These are phyloP conservation scores for Mesembrinibis cayennensis DNA, from an alignment of 2,113 vertebrate genomes.

Conservation along the genomic window DNA sequence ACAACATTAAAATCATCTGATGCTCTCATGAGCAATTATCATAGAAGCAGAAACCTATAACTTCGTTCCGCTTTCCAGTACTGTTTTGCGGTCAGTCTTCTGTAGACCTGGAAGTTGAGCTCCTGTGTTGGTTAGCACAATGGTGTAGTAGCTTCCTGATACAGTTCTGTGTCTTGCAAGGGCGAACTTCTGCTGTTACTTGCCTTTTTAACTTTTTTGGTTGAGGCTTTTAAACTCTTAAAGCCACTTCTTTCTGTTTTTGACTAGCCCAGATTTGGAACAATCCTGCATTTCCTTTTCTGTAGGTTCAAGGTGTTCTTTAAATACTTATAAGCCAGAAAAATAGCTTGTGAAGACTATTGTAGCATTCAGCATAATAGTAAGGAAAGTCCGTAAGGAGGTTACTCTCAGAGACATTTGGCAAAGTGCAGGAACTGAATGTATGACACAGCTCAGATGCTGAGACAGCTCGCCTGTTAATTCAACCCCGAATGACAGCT, in stretches of 20 bases:
- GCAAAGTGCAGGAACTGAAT: background rate
- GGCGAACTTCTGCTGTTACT: background rate
- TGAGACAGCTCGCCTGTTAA: background rate
- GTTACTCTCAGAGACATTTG: background rate
- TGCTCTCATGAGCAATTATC: background rate
- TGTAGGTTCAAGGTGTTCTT: background rate
- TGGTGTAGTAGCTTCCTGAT: background rate
- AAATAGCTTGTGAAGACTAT: background rate
- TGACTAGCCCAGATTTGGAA: background rate
- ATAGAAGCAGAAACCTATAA: background rate
- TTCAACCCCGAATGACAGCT: conserved; percentile 1
- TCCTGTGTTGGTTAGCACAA: background rate
- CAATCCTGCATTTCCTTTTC: background rate
- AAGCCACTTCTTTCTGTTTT: background rate
- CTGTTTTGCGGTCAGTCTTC: background rate
- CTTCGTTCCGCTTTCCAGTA: background rate
- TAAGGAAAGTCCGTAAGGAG: background rate
- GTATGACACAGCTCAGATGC: background rate
- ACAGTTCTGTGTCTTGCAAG: background rate
- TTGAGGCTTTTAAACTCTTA: background rate
- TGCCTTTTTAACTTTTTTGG: background rate
- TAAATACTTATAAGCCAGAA: background rate
- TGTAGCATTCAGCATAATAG: background rate
- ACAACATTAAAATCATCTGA: background rate
- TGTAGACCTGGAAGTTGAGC: background rate